Evolutionary conservation across 2,888 invertebrate species (phyloP), one percentile per base, ranked within the genome.

Genomic region (Alitta virens): DNA sequence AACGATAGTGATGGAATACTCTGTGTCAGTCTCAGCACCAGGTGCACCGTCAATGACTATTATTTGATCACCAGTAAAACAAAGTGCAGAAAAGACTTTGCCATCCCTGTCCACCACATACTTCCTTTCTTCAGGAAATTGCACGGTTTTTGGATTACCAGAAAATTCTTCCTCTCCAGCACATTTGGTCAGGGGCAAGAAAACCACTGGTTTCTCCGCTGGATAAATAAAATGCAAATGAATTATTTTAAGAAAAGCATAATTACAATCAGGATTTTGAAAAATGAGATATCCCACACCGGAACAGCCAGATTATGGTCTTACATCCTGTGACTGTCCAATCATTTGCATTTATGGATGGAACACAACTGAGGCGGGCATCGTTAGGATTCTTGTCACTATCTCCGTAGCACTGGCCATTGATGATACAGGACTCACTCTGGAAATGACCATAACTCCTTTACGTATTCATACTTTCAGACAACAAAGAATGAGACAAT

Each of bases 1-100:
- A 27, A 64, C 1, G 27, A 64, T 54, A 40, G 57, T 58, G 26
- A 64, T 42, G 18, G 57, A 61, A 25, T 49, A 33, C 18, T 27
- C 23, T 1, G 58, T 46, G 42, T 64, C 58, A 38, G 57, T 33
- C 12, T 33, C 33, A n/a, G n/a, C n/a, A 7, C 12, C 33, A 33
- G 33, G 33, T 12, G 12, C 12, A 7, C 7, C 33, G 12, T 33
- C 33, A 33, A 33, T 33, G 5, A 33, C 33, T 5, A 33, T 33
- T 12, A 12, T 7, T 33, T 33, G 33, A 5, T 33, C 12, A 7
- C 33, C 33, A 12, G 5, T 12, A 33, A 33, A 33, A 7, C 12
- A 7, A 33, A 33, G 33, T 33, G 33, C 33, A 5, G 33, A 33
- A 33, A 12, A 5, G 7, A 7, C 33, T 12, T 33, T 33, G 33